Percentiles rank a stretch among this genome's conserved stretches.
Evolutionary conservation across 1,140 invertebrate genomes (phyloP).

Genomic region (Zaprionus lachaisei): DNA sequence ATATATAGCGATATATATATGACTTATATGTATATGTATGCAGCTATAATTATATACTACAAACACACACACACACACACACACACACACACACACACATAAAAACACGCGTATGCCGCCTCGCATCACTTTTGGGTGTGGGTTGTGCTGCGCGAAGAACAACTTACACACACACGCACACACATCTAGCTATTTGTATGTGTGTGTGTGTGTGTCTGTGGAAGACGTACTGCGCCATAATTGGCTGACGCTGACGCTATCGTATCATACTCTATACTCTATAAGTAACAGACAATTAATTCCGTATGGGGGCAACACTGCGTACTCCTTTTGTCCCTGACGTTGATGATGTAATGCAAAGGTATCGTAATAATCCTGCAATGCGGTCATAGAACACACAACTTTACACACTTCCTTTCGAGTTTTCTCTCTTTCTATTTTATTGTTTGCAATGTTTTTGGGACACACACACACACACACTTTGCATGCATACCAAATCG

Average conservation of each 20-base stretch:
- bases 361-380: constrained; percentile 39
- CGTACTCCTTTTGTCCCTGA: constrained; percentile 25
- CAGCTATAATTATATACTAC: constrained; percentile 41
- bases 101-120: constrained; percentile 8
- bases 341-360: constrained; percentile 48
- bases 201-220: constrained; percentile 10
- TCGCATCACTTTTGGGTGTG: constrained; percentile 68
- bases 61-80: constrained; percentile 8
- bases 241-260: constrained; percentile 69
- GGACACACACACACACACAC: neutral
- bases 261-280: constrained; percentile 42
- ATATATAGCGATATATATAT: constrained; percentile 13
- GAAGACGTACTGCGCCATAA: constrained; percentile 69
- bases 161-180: constrained; percentile 45
- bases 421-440: neutral
- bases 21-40: constrained; percentile 26
- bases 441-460: neutral
- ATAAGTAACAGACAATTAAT: constrained; percentile 66
- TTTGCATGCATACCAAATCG: neutral
- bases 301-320: constrained; percentile 26
- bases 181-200: constrained; percentile 2
- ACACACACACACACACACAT: constrained; percentile 9
- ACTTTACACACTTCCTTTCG: constrained; percentile 22
- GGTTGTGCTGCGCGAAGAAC: constrained; percentile 60
- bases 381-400: constrained; percentile 43